Base-by-base conservation (phyloP, 2,888 invertebrate genomes). In the Arenicola marina region DNA sequence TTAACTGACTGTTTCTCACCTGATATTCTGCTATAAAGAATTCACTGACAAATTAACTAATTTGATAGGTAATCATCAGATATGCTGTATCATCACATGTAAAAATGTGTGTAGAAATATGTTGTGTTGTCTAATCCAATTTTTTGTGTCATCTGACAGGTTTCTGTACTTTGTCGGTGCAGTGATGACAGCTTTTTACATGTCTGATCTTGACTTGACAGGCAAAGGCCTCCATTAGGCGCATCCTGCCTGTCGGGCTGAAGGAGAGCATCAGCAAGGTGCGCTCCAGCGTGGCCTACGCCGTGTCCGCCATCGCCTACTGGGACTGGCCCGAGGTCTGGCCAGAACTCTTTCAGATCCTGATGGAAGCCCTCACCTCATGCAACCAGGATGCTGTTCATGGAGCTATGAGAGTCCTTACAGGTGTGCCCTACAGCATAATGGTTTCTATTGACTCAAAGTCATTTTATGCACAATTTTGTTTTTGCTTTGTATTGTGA, bases 271-370 rank as follows among this genome's bases (percentile, higher is more conserved):
- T 89, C 63, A 89, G 89, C 68, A 90, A 89, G 83, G 87, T 90
- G 21, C 84, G 89, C 11, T 86, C 87, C 2, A 87, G 89, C 26
- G 88, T 90, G 11, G 90, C 90, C 0, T 89, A 89, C 78, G 89
- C 89, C 0, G 88, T 90, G 57, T 88, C 90, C 0, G 87, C 88
- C 1, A 89, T 91, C 68, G 90, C 90, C 0, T 86, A 88, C 68
- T 89, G 88, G 84, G 90, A 91, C 76, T 90, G 90, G 89, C 90
- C 90, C 0, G 87, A 88, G 65, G 85, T 87, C 57, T 91, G 90
- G 90, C 87, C 89, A 0, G 87, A 88, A 59, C 80, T 91, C 1
- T 90, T 90, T 74, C 87, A 88, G 61, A 86, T 89, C 28, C 85
- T 91, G 44, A 87, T 90, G 67, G 86, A 86, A 58, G 88, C 88